Evolutionary conservation across 2,113 vertebrate genomes (phyloP).

Genomic region (Gorsachius goisagi): DNA sequence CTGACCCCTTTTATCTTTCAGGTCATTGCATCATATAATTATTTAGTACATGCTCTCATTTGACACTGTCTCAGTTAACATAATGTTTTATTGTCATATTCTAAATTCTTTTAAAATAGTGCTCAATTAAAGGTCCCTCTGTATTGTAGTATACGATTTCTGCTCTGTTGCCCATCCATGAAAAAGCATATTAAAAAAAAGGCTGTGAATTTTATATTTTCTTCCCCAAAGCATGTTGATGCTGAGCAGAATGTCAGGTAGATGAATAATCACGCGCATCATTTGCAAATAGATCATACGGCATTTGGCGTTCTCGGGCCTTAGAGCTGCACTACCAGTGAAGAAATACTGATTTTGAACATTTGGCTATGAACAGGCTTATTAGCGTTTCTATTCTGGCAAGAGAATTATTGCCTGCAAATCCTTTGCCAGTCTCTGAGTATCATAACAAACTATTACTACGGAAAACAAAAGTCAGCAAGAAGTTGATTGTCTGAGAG

Average conservation of each 20-base stretch:
- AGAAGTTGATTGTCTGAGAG: background rate
- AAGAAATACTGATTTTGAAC: background rate
- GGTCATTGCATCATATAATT: background rate
- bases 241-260: background rate
- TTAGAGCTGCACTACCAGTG: background rate
- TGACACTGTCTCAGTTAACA: background rate
- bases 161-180: background rate
- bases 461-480: background rate
- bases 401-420: background rate
- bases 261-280: background rate
- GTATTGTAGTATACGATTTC: background rate
- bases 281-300: background rate
- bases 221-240: background rate
- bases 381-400: background rate
- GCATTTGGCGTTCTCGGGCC: background rate
- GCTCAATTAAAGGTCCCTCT: background rate
- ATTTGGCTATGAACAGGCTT: background rate
- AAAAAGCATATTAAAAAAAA: background rate
- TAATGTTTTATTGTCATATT: background rate
- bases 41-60: background rate
- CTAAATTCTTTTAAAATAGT: background rate
- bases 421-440: background rate
- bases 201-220: background rate
- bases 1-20: background rate
- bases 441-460: background rate